Evolutionary conservation across 2,113 vertebrate species (phyloP).

Genomic region (human (Homo sapiens)): GRCh38 chr6:39602501-39603000

Average conservation of each 20-base stretch:
- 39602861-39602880: constrained; percentile 17
- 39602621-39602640: background rate
- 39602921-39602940: background rate
- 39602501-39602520: background rate
- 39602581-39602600: background rate
- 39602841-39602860: background rate
- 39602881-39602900: constrained; percentile 28
- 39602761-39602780: background rate
- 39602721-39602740: background rate
- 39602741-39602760: background rate
- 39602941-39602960: background rate
- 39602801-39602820: background rate
- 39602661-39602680: background rate
- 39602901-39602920: background rate
- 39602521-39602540: background rate
- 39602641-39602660: background rate
- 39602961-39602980: background rate
- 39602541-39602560: constrained; percentile 4
- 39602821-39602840: background rate
- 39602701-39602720: background rate
- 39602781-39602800: background rate
- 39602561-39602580: background rate
- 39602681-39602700: background rate
- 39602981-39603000: background rate
- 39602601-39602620: constrained; percentile 11